Evolutionary conservation across 1,140 invertebrate species (phyloP), one percentile per base, ranked within the genome.

Genomic region (Zelostemma sp.): DNA sequence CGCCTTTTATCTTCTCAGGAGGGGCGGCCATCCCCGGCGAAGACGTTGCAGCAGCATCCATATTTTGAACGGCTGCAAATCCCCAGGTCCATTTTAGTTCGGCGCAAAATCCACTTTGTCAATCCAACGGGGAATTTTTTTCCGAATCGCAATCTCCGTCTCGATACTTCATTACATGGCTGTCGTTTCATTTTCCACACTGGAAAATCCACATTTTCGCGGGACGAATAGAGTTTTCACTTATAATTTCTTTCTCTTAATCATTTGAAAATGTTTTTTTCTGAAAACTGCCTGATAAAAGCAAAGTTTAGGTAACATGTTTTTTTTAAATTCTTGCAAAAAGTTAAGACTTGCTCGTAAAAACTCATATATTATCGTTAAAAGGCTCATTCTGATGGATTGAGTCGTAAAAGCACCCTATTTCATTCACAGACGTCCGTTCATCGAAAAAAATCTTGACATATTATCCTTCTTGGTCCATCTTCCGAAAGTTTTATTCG

Each of bases 301-400:
- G n/a, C n/a, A n/a, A n/a, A n/a, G n/a, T n/a, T n/a, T n/a, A n/a
- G n/a, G n/a, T n/a, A n/a, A n/a, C n/a, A n/a, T n/a, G n/a, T n/a
- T n/a, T n/a, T n/a, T n/a, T n/a, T n/a, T n/a, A n/a, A n/a, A n/a
- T n/a, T n/a, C n/a, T n/a, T n/a, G n/a, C n/a, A n/a, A n/a, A n/a
- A n/a, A n/a, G n/a, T n/a, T n/a, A n/a, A n/a, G n/a, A n/a, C n/a
- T n/a, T n/a, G n/a, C n/a, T n/a, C n/a, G 48, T 53, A 35, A 54
- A 48, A 35, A 58, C 58, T 58, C 62, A 65, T 65, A 58, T 65
- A 65, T 65, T 65, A 65, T 40, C 55, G 33, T 49, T 65, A 58
- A 58, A 17, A 55, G 46, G 63, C 38, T 66, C 56, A 50, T 66
- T 60, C 63, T 21, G n/a, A 15, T 48, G 55, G 62, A 65, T 64